A percentile compares a stretch with the other conserved stretches of the same genome.
These are phyloP conservation scores for Anthopleura xanthogrammica DNA, from an alignment of 92 coral and sea anemone genomes.

Conservation along the genomic window DNA sequence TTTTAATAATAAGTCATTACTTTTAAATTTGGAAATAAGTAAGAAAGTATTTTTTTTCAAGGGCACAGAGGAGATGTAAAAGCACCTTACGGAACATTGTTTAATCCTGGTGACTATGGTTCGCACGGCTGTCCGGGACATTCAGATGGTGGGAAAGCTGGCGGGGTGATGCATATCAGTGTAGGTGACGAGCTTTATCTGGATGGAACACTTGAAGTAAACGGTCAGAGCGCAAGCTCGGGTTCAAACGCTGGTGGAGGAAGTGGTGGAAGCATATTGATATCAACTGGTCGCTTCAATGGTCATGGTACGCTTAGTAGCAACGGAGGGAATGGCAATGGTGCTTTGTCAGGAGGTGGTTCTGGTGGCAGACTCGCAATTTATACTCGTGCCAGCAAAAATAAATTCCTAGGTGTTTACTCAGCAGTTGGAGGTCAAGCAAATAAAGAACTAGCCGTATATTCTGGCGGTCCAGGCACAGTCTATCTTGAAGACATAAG, in stretches of 20 bases:
- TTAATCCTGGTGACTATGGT: constrained; percentile 79
- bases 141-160: constrained; percentile 75
- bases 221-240: constrained; percentile 54
- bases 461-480: constrained; percentile 98
- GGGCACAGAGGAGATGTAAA: constrained; percentile 52
- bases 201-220: constrained; percentile 74
- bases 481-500: constrained; percentile 76
- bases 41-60: background rate
- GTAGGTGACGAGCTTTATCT: constrained; percentile 83
- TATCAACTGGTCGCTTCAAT: constrained; percentile 63
- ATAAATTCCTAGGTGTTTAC: constrained; percentile 70
- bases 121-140: constrained; percentile 74
- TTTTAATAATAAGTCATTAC: no score
- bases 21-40: no score
- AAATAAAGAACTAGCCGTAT: constrained; percentile 46
- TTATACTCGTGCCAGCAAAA: constrained; percentile 52
- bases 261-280: constrained; percentile 86
- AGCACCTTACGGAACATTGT: constrained; percentile 74
- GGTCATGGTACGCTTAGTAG: constrained; percentile 82
- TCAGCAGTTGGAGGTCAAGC: constrained; percentile 80
- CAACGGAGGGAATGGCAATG: constrained; percentile 87
- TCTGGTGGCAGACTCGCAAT: constrained; percentile 98
- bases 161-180: constrained; percentile 65
- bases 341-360: constrained; percentile 81
- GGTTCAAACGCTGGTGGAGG: constrained; percentile 87